These are phyloP conservation scores for Exephanes ischioxanthus DNA, from an alignment of 2,888 invertebrate species.

Conservation along the genomic window DNA sequence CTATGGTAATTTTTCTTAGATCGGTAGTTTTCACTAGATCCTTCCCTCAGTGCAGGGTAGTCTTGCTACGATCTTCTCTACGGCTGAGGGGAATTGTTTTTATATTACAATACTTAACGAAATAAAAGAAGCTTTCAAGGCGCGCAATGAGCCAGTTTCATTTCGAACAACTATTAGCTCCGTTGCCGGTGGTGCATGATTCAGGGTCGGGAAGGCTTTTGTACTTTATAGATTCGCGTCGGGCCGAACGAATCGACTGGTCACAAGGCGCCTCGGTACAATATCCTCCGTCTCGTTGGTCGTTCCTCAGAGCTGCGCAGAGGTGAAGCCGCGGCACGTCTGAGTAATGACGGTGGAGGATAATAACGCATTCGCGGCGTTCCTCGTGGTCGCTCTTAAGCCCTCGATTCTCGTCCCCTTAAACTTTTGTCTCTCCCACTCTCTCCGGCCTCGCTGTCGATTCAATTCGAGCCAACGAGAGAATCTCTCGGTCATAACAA, in stretches of 20 bases:
- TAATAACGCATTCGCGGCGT: constrained; percentile 68
- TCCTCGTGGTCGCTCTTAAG: constrained; percentile 61
- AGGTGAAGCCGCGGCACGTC: constrained; percentile 67
- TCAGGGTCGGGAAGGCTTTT: constrained; percentile 8
- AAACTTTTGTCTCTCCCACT: constrained; percentile 42
- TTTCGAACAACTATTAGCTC: constrained; percentile 3
- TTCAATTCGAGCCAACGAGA: constrained; percentile 54
- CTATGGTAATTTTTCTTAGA: no score
- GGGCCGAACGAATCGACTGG: constrained; percentile 41
- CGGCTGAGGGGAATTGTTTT: not conserved
- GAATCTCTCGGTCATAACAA: constrained; percentile 39
- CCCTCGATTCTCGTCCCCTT: constrained; percentile 54
- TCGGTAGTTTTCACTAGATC: no score
- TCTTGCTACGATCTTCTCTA: constrained; percentile 6
- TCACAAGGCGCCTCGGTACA: constrained; percentile 32
- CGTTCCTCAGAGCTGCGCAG: constrained; percentile 25
- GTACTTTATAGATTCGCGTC: constrained; percentile 41
- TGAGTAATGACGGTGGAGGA: constrained; percentile 69
- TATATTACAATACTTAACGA: constrained; percentile 7
- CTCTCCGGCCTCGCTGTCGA: constrained; percentile 47
- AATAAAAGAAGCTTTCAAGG: not conserved
- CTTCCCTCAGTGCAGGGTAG: constrained; percentile 12
- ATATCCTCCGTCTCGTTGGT: constrained; percentile 27
- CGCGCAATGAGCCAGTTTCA: not conserved
- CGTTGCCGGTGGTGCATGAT: not conserved